Conservation (phyloP, 2,113 vertebrate genomes). For the Cygnus atratus region DNA sequence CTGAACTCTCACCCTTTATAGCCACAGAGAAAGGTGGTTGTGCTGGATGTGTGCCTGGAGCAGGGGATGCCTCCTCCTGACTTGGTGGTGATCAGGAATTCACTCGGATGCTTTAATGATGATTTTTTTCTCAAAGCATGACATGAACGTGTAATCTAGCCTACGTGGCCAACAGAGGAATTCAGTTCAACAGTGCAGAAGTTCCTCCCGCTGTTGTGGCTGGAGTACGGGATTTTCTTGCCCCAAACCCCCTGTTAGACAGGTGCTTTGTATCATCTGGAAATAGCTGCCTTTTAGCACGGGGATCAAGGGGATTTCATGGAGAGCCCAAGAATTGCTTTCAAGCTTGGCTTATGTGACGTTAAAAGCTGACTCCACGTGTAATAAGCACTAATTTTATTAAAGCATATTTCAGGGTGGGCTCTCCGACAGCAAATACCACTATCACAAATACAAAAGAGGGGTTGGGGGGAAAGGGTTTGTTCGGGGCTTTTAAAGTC, state of each 20-base stretch:
- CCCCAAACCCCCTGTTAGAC: neutral
- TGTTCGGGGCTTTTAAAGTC: neutral
- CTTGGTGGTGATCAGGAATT: neutral
- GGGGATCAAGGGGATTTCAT: conserved; percentile 21
- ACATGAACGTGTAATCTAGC: rapidly evolving
- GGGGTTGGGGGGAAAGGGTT: neutral
- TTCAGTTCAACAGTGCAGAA: neutral
- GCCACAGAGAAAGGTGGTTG: neutral
- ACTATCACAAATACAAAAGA: neutral
- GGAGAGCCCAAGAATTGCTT: neutral
- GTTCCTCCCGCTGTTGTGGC: neutral
- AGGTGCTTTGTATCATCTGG: conserved; percentile 49
- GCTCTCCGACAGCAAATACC: neutral
- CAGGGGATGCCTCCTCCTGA: neutral
- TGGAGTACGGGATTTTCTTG: neutral
- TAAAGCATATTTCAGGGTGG: conserved; percentile 2
- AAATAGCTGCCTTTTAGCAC: conserved; percentile 17
- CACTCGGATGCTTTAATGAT: neutral
- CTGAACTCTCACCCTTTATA: rapidly evolving
- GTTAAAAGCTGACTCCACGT: neutral
- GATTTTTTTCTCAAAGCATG: rapidly evolving
- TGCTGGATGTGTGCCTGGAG: neutral
- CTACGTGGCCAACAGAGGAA: neutral
- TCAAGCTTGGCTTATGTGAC: conserved; percentile 12
- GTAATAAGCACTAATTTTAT: neutral